A percentile compares a stretch with the other conserved stretches of the same genome.
Evolutionary conservation across 2,113 vertebrate genomes (phyloP).

Genomic region (Scopus umbretta): DNA sequence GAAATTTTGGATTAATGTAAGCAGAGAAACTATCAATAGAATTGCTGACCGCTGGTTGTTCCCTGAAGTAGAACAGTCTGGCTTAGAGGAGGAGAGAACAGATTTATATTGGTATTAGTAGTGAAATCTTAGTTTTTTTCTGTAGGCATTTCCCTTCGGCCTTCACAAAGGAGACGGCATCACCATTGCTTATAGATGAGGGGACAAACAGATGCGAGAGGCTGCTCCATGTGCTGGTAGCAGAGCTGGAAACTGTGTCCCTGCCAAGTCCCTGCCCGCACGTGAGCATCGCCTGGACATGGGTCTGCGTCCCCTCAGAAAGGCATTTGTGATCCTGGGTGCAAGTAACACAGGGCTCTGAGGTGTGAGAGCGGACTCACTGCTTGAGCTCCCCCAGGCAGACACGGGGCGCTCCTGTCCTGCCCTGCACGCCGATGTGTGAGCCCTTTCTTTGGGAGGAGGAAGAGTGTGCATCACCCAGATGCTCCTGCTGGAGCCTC

Average conservation of each 20-base stretch:
- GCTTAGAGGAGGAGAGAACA: background rate
- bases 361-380: fast-evolving
- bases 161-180: fast-evolving
- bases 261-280: background rate
- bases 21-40: constrained; percentile 10
- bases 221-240: fast-evolving
- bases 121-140: background rate
- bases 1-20: constrained; percentile 8
- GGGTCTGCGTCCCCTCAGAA: fast-evolving
- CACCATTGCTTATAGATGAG: fast-evolving
- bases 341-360: fast-evolving
- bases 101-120: background rate
- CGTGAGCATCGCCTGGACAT: fast-evolving
- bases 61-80: background rate
- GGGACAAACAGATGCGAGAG: fast-evolving
- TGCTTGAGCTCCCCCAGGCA: background rate
- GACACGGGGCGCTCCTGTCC: fast-evolving
- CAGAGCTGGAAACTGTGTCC: background rate
- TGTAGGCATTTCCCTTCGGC: background rate
- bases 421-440: fast-evolving
- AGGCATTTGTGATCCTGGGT: fast-evolving
- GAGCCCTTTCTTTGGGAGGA: background rate
- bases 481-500: background rate
- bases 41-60: background rate
- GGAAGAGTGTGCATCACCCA: fast-evolving